These are phyloP conservation scores for Neomonachus schauinslandi DNA, from an alignment of 2,113 vertebrate genomes.

Conservation along the genomic window DNA sequence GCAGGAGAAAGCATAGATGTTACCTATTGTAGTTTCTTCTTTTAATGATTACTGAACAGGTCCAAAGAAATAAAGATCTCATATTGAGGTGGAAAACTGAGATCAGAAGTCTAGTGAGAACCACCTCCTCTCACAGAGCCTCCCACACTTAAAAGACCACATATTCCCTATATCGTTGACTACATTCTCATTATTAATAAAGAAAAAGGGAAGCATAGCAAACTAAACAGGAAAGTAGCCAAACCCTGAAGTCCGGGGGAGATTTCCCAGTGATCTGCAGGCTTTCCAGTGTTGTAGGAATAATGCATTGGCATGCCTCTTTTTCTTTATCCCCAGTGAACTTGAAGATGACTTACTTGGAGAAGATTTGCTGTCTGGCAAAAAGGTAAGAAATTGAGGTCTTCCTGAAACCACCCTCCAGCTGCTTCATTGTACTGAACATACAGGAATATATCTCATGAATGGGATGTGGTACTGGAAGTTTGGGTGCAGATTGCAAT, in stretches of 20 bases:
- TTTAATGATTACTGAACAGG: background rate
- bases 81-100: background rate
- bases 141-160: background rate
- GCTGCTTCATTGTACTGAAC: background rate
- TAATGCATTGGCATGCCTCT: background rate
- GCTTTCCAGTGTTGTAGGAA: background rate
- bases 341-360: conserved; percentile 96
- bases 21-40: background rate
- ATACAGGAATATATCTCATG: background rate
- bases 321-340: conserved; percentile 88
- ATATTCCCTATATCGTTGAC: background rate
- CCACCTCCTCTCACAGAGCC: background rate
- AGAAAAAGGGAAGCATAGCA: background rate
- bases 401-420: background rate
- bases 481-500: background rate
- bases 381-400: conserved; percentile 92
- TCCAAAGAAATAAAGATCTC: background rate
- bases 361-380: conserved; percentile 94
- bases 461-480: background rate
- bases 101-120: background rate
- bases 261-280: background rate
- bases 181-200: background rate
- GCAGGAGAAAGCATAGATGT: background rate
- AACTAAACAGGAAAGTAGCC: background rate
- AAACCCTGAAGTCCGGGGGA: background rate